Evolutionary conservation across 2,888 invertebrate species (phyloP).

Genomic region (Gisinianus flammeolus): DNA sequence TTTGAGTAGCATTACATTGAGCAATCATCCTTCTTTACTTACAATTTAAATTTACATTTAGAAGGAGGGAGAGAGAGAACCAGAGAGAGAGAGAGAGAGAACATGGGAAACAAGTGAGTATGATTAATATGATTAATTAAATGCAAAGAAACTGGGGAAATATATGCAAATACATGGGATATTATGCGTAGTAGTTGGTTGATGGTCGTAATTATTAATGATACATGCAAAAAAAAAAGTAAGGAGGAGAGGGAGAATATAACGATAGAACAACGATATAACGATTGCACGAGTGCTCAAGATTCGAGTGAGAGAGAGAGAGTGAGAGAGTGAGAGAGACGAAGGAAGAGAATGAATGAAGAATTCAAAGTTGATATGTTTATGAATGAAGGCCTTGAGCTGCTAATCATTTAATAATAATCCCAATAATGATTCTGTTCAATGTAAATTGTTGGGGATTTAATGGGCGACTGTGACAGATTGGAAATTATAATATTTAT

Average conservation of each 20-base stretch:
- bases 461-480: slow-evolving; percentile 29
- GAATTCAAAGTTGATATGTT: not conserved
- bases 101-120: too few species aligned
- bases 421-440: slow-evolving; percentile 25
- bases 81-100: not conserved
- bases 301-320: not conserved
- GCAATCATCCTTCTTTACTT: slow-evolving; percentile 4
- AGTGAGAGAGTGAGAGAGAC: not conserved
- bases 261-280: not conserved
- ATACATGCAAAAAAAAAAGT: not conserved
- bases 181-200: too few species aligned
- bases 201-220: too few species aligned
- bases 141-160: not conserved
- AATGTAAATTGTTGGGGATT: slow-evolving; percentile 14
- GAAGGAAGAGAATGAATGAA: not conserved
- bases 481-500: slow-evolving; percentile 38
- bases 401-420: slow-evolving; percentile 28
- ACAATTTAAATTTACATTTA: slow-evolving; percentile 1
- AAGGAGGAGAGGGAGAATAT: not conserved
- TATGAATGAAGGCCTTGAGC: slow-evolving; percentile 25
- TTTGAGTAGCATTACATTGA: slow-evolving; percentile 6
- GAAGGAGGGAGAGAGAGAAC: not conserved
- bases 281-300: not conserved
- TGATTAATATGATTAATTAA: slow-evolving; percentile 4
- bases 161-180: too few species aligned